A percentile compares a stretch with the other conserved stretches of the same genome.
Conservation (phyloP, 2,113 vertebrate species). For the Pluvialis apricaria region DNA sequence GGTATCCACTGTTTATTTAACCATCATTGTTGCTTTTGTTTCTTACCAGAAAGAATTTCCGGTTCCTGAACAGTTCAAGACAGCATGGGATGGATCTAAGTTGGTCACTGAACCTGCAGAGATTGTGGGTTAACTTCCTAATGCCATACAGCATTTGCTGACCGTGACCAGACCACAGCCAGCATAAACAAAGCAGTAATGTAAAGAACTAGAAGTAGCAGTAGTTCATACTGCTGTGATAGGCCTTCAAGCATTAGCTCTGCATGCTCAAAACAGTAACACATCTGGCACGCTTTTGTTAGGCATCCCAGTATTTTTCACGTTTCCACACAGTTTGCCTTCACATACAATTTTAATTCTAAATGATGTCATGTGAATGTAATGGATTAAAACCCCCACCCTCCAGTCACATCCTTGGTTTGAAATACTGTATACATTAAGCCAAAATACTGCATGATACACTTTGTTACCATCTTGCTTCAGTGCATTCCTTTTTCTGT, state of each 20-base stretch:
- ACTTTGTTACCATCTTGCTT: conserved; percentile 40
- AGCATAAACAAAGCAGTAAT: conserved; percentile 23
- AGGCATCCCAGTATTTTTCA: conserved; percentile 39
- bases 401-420: neutral
- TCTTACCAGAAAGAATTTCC: conserved; percentile 91
- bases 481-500: conserved; percentile 59
- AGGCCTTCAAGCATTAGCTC: conserved; percentile 45
- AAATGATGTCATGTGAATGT: conserved; percentile 33
- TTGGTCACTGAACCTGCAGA: conserved; percentile 94
- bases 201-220: conserved; percentile 55
- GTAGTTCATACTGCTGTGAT: conserved; percentile 17
- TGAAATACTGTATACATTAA: neutral
- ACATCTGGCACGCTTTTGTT: conserved; percentile 35
- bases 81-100: conserved; percentile 91
- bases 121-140: conserved; percentile 84
- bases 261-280: conserved; percentile 22
- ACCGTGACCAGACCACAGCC: neutral
- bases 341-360: conserved; percentile 54
- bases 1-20: conserved; percentile 33
- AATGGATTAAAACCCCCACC: neutral
- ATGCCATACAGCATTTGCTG: neutral
- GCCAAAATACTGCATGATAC: conserved; percentile 50
- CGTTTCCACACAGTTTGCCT: conserved; percentile 36
- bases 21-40: conserved; percentile 52
- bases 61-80: conserved; percentile 98